Evolutionary conservation across 2,797 vertebrate genomes (phyloP), one percentile per base, ranked within the genome.

Genomic region (Bryconaethiops microstoma): DNA sequence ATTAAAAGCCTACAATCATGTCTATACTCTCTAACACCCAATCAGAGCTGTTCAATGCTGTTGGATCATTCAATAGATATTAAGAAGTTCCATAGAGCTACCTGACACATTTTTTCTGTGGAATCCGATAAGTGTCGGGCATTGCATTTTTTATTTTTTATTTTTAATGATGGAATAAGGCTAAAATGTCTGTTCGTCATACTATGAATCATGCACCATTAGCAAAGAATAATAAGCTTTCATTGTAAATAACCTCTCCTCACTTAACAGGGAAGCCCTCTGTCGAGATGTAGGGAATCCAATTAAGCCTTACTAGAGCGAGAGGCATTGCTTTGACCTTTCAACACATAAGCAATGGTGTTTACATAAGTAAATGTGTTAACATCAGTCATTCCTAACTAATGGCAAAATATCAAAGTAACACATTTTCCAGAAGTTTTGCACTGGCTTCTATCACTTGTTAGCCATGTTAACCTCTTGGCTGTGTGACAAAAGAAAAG

Each of bases 311-410:
- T 16, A 79, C 25, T 57, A 42, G 16, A 63, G 60, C 9, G 4
- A 59, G 40, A 74, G 25, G 16, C 70, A 54, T 40, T 40, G 12
- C 52, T 57, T 40, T 57, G 52, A 55, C 52, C 48, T 57, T 55
- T 39, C 25, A 5, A 0, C 4, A 10, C 19, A 50, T 16, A 39
- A 17, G 25, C 13, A 16, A 13, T 21, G 62, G 7, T 88, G 79
- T 87, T 86, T 87, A 52, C 48, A 52, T 52, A 52, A 52, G 45
- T 1, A 48, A 8, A n/a, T 42, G 7, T 57, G n/a, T 48, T 54
- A 29, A 60, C 17, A 45, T 21, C 19, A n/a, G 9, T 1, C 0
- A 4, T 12, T 13, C 10, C 13, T 12, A n/a, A n/a, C 8, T 10
- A 19, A 21, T 25, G 10, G 5, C 1, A 57, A 62, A 62, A 63